phyloP scores from a whole-genome alignment of 2,797 vertebrate species.

The Hoplostethus atlanticus region DNA sequence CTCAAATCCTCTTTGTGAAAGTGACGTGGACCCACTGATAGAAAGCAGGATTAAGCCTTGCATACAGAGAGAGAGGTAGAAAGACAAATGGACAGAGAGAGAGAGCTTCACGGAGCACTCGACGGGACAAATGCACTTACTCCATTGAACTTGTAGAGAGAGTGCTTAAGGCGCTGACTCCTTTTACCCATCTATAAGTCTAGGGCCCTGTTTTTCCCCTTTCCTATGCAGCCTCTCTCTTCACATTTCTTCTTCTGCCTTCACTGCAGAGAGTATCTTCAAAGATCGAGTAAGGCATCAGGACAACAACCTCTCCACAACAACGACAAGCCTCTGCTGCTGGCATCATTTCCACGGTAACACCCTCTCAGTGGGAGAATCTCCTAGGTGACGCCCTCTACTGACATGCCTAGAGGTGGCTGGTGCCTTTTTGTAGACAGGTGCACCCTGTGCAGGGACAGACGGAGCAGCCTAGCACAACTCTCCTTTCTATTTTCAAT shows the following conservation, averaged over 20 bases:
- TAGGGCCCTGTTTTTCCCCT: slow-evolving; percentile 14
- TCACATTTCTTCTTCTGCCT: slow-evolving; percentile 12
- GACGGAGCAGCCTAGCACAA: slow-evolving; percentile 34
- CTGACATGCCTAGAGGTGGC: slow-evolving; percentile 75
- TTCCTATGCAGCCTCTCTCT: slow-evolving; percentile 1
- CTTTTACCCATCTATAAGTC: slow-evolving; percentile 44
- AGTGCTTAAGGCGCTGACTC: slow-evolving; percentile 47
- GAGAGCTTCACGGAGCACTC: slow-evolving; percentile 63
- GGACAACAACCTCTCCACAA: slow-evolving; percentile 44
- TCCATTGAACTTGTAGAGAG: slow-evolving; percentile 51
- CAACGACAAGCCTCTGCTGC: slow-evolving; percentile 46
- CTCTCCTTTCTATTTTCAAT: slow-evolving; percentile 13
- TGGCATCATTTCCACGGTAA: slow-evolving; percentile 77
- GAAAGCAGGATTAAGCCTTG: slow-evolving; percentile 77
- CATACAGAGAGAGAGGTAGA: slow-evolving; percentile 38
- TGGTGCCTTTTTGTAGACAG: slow-evolving; percentile 73
- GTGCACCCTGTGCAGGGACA: slow-evolving; percentile 73
- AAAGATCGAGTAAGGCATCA: slow-evolving; percentile 36
- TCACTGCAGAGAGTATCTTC: slow-evolving; percentile 28
- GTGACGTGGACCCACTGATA: slow-evolving; percentile 66
- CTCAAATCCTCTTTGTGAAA: slow-evolving; percentile 87
- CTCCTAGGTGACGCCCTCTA: slow-evolving; percentile 78
- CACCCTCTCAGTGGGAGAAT: slow-evolving; percentile 77
- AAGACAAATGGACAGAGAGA: slow-evolving; percentile 51
- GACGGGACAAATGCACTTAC: slow-evolving; percentile 51